A percentile compares a stretch with the other conserved stretches of the same genome.
These are phyloP conservation scores for Temnothorax ravouxi DNA, from an alignment of 2,888 invertebrate species.

Conservation along the genomic window DNA sequence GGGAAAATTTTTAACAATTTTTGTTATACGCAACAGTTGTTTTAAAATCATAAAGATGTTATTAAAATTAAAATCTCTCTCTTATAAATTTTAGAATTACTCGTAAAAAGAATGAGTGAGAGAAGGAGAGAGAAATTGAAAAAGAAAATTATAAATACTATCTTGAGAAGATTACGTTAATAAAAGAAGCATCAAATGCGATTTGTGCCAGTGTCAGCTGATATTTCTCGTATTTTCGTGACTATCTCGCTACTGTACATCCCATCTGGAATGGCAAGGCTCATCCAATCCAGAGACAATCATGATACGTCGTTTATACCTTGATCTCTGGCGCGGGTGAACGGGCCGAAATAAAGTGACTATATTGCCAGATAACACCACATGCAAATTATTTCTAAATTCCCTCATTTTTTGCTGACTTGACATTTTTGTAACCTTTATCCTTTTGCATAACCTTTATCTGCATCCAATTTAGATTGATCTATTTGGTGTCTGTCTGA, in stretches of 20 bases:
- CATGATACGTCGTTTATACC: conserved; percentile 54
- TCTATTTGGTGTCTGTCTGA: neutral
- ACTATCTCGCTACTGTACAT: conserved; percentile 53
- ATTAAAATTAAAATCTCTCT: conserved; percentile 1
- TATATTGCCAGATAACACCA: neutral
- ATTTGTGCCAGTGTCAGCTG: conserved; percentile 1
- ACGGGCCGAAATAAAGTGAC: conserved; percentile 20
- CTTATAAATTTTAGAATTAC: neutral
- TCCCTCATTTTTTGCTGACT: conserved; percentile 6
- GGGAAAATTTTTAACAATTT: neutral
- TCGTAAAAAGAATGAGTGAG: neutral
- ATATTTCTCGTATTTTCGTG: conserved; percentile 44
- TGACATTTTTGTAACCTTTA: neutral
- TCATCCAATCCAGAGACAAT: conserved; percentile 59
- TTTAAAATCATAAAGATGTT: neutral
- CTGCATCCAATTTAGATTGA: neutral
- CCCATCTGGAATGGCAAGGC: conserved; percentile 59
- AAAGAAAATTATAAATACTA: neutral
- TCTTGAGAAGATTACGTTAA: conserved; percentile 1
- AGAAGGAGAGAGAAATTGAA: neutral
- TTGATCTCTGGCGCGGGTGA: conserved; percentile 18
- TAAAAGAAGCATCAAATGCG: conserved; percentile 26
- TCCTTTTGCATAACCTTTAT: neutral
- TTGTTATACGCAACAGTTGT: conserved; percentile 10
- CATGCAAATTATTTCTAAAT: conserved; percentile 30